Evolutionary conservation across 2,888 invertebrate species (phyloP), one percentile per base, ranked within the genome.

Genomic region (Xestia xanthographa): DNA sequence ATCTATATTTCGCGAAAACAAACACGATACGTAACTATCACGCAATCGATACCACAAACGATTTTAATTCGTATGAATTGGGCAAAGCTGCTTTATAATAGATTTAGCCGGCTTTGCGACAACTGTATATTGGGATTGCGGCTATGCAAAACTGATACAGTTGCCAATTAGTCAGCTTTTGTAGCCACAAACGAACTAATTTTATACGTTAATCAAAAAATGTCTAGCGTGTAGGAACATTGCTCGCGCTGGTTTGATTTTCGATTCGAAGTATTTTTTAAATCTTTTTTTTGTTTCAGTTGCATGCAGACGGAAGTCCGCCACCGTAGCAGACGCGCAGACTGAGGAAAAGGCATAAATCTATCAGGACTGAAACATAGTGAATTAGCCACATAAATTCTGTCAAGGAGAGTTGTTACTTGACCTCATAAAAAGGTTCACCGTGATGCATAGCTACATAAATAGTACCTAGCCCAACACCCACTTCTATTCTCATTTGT

Each of bases 1-100:
- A 45, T 9, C 29, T n/a, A 50, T 71, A 75, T 73, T 83, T 72
- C 66, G 56, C 56, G 71, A 86, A 72, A 82, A 85, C 75, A 78
- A 82, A 83, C 80, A 77, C 79, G 66, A 81, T 80, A 77, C 78
- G 58, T 81, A 84, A 69, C 81, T 74, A 82, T 66, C 56, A 80
- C 71, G 74, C 80, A 82, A 87, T 90, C 86, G 88, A 88, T 88
- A 79, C 85, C 78, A 71, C 80, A 88, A 89, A 87, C 86, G 85
- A 89, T 87, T 91, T 92, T 89, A 91, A 92, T 91, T 90, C 89
- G 87, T 86, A 91, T 90, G 90, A 90, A 92, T 92, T 91, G 89
- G 87, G 84, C 86, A 90, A 92, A 92, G 90, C 91, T 88, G 90
- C 90, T 91, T 89, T 90, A 90, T 86, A 91, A 91, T 91, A 90